A percentile compares a stretch with the other conserved stretches of the same genome.
These are phyloP conservation scores for Carapus acus DNA, from an alignment of 2,797 vertebrate species.

Conservation along the genomic window DNA sequence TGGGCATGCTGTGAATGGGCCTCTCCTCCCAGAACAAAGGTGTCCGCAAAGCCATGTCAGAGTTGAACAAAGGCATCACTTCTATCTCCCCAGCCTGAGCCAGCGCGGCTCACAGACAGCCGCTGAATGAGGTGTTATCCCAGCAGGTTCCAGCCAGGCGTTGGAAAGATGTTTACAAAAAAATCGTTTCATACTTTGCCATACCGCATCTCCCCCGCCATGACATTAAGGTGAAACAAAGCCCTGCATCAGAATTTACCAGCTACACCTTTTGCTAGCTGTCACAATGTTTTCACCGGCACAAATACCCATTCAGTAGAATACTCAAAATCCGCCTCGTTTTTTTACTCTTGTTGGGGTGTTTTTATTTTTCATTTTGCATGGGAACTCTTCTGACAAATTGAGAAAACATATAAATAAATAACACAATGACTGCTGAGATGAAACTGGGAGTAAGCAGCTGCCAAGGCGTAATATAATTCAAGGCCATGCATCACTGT, in stretches of 20 bases:
- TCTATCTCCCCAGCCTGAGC: conserved; percentile 50
- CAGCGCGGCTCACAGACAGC: conserved; percentile 38
- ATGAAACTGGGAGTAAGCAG: conserved; percentile 67
- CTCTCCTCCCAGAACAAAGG: conserved; percentile 71
- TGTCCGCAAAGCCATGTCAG: conserved; percentile 68
- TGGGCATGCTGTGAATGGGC: conserved; percentile 66
- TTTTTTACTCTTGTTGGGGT: conserved; percentile 49
- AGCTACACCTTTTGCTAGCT: conserved; percentile 42
- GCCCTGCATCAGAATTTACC: conserved; percentile 44
- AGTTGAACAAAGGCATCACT: conserved; percentile 69
- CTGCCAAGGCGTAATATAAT: conserved; percentile 73
- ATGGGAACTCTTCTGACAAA: conserved; percentile 67
- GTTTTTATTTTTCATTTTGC: conserved; percentile 44
- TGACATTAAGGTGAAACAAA: conserved; percentile 51
- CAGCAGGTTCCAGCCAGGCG: conserved; percentile 47
- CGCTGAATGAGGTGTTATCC: conserved; percentile 56
- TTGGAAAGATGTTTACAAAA: conserved; percentile 32
- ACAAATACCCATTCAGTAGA: conserved; percentile 50
- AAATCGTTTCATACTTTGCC: conserved; percentile 31
- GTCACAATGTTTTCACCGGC: conserved; percentile 45
- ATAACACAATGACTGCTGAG: conserved; percentile 72
- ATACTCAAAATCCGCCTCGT: conserved; percentile 47
- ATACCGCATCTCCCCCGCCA: conserved; percentile 14
- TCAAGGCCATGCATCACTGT: conserved; percentile 72
- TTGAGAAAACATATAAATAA: conserved; percentile 66